Percentiles rank a stretch among this genome's conserved stretches.
phyloP scores from a whole-genome alignment of 2,113 vertebrate species.

The Electrona antarctica region DNA sequence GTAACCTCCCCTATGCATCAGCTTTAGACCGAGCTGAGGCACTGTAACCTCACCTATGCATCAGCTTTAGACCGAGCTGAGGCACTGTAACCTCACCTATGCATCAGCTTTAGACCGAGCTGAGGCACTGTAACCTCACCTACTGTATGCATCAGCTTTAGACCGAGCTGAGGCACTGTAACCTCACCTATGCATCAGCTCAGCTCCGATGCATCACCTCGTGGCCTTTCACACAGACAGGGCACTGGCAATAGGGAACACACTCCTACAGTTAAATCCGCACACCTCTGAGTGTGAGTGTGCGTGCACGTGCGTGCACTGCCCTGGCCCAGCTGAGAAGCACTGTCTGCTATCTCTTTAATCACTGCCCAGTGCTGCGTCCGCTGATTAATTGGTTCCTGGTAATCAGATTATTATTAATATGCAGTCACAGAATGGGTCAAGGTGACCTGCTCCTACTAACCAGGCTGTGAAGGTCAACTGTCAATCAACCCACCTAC shows the following conservation, averaged over 20 bases:
- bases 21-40: constrained; percentile 34
- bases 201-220: constrained; percentile 33
- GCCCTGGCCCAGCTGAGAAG: constrained; percentile 38
- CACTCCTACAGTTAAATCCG: constrained; percentile 28
- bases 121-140: constrained; percentile 33
- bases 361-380: constrained; percentile 50
- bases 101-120: constrained; percentile 31
- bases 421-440: constrained; percentile 63
- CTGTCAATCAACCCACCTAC: constrained; percentile 74
- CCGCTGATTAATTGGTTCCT: constrained; percentile 74
- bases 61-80: constrained; percentile 36
- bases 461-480: constrained; percentile 75
- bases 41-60: constrained; percentile 30
- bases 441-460: constrained; percentile 60
- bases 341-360: constrained; percentile 53
- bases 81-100: constrained; percentile 32
- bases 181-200: constrained; percentile 35
- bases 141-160: constrained; percentile 31
- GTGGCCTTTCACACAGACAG: constrained; percentile 29
- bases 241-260: constrained; percentile 4
- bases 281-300: constrained; percentile 7
- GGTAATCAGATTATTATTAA: constrained; percentile 81
- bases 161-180: constrained; percentile 27
- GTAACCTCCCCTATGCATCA: constrained; percentile 33
- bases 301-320: neutral